Conservation (phyloP, 2,113 vertebrate genomes). For the Cyprinodon brontotheroides region DNA sequence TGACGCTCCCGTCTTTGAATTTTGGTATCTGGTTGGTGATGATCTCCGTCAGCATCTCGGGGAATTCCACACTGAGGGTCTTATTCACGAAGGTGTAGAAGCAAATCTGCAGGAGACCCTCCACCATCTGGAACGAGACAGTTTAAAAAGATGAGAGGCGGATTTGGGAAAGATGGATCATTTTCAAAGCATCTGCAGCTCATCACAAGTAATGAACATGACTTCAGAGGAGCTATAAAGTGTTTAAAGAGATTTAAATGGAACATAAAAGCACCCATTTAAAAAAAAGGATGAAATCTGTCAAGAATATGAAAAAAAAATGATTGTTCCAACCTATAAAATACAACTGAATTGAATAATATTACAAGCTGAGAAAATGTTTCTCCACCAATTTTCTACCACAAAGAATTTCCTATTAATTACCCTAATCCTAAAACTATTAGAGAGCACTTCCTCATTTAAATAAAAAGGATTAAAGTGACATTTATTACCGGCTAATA, state of each 20-base stretch:
- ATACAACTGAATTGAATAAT: too few relatives aligned
- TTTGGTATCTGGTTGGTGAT: slow-evolving; percentile 99
- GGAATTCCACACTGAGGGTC: slow-evolving; percentile 95
- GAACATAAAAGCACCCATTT: background rate
- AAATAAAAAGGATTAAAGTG: too few relatives aligned
- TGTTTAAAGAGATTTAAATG: background rate
- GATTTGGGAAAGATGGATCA: background rate
- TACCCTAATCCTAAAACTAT: too few relatives aligned
- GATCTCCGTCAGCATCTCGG: slow-evolving; percentile 98
- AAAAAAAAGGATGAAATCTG: background rate
- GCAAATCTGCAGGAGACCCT: slow-evolving; percentile 93
- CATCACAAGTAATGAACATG: too few relatives aligned
- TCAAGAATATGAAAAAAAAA: background rate
- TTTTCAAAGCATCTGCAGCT: background rate
- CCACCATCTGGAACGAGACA: slow-evolving; percentile 86
- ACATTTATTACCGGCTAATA: too few relatives aligned
- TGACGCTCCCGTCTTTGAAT: slow-evolving; percentile 94
- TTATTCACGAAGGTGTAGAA: slow-evolving; percentile 99
- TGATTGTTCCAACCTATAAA: background rate
- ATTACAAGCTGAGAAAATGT: too few relatives aligned
- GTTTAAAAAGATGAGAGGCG: background rate
- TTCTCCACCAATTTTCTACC: too few relatives aligned
- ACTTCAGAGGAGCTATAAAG: background rate
- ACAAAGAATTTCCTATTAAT: too few relatives aligned
- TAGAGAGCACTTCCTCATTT: too few relatives aligned